Percentiles rank a stretch among this genome's conserved stretches.
These are phyloP conservation scores for Ophion obscuratus DNA, from an alignment of 2,888 invertebrate genomes.

Conservation along the genomic window DNA sequence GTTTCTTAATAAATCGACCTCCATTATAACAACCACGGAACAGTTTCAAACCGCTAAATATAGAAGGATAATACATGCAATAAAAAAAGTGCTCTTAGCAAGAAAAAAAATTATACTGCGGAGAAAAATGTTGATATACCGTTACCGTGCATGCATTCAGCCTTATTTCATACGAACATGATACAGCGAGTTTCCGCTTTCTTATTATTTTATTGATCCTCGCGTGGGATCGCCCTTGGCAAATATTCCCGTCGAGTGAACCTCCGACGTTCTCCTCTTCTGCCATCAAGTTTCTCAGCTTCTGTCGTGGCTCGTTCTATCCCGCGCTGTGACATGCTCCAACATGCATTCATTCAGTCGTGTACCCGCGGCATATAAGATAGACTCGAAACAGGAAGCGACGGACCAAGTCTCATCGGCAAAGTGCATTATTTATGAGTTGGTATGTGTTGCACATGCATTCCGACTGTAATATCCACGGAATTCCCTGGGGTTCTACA, in stretches of 20 bases:
- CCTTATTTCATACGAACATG: constrained; percentile 7
- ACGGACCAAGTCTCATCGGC: constrained; percentile 52
- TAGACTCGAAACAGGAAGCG: constrained; percentile 55
- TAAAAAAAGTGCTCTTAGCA: no score
- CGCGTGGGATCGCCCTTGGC: constrained; percentile 56
- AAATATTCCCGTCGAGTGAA: constrained; percentile 46
- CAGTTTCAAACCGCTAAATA: no score
- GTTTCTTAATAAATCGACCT: no score
- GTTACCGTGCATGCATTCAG: neutral
- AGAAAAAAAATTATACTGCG: no score
- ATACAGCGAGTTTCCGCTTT: neutral
- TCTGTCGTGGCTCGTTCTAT: constrained; percentile 43
- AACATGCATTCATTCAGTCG: constrained; percentile 8
- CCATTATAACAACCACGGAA: no score
- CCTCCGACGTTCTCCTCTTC: constrained; percentile 24
- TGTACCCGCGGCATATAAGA: constrained; percentile 17
- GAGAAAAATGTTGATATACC: no score
- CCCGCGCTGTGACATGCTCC: neutral
- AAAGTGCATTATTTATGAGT: constrained; percentile 60
- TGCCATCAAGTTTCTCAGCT: constrained; percentile 50
- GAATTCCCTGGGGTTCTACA: constrained; percentile 40
- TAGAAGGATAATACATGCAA: no score
- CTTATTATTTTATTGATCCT: constrained; percentile 28
- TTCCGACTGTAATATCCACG: constrained; percentile 29
- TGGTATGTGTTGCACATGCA: constrained; percentile 40